Evolutionary conservation across 1,140 invertebrate genomes (phyloP).

Genomic region (Heterodera schachtii): DNA sequence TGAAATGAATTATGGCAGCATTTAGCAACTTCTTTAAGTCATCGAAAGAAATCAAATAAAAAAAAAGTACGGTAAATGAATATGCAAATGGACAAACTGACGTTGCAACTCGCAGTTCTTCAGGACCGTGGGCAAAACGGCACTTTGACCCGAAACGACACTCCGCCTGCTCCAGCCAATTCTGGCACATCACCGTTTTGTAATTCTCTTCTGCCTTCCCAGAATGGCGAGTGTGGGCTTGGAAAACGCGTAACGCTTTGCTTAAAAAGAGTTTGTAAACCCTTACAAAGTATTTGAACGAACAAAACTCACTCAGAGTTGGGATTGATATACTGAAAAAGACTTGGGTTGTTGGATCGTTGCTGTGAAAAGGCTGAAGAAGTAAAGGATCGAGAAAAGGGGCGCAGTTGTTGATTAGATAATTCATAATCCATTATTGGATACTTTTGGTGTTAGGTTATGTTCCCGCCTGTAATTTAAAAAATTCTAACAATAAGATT

Average conservation of each 20-base stretch:
- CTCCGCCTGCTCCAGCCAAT: constrained; percentile 50
- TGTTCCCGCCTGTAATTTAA: too few species aligned
- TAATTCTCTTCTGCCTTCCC: constrained; percentile 42
- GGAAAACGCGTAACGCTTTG: constrained; percentile 4
- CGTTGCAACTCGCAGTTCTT: constrained; percentile 47
- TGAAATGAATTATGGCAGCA: too few species aligned
- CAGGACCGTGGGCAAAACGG: constrained; percentile 51
- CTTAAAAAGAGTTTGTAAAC: constrained; percentile 2
- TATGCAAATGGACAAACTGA: not conserved
- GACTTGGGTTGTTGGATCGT: not conserved
- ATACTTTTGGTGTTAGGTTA: not conserved
- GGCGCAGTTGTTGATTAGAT: not conserved
- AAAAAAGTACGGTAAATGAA: not conserved
- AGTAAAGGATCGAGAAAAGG: too few species aligned
- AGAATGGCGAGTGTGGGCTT: constrained; percentile 9
- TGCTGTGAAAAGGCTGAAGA: not conserved
- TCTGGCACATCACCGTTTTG: constrained; percentile 60
- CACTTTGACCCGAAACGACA: constrained; percentile 57
- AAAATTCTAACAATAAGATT: too few species aligned
- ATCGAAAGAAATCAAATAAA: too few species aligned
- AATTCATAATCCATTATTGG: not conserved
- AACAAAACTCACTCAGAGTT: constrained; percentile 8
- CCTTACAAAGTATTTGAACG: not conserved
- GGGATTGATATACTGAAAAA: constrained; percentile 25
- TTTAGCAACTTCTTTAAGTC: too few species aligned